These are phyloP conservation scores for Sebastes wilsoni DNA, from an alignment of 2,797 vertebrate species.

Conservation along the genomic window DNA sequence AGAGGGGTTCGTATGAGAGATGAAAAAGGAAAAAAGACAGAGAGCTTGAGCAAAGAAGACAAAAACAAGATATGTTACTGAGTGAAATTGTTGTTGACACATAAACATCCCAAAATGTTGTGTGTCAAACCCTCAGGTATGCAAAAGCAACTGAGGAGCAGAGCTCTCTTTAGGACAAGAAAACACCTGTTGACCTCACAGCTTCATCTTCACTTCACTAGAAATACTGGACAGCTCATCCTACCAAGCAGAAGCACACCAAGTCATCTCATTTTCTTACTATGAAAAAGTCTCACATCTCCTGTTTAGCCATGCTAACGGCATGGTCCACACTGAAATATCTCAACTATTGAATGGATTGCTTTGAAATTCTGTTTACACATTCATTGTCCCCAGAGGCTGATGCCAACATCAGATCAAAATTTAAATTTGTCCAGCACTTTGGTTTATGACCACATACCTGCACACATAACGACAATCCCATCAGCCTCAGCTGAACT, in stretches of 20 bases:
- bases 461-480: not conserved
- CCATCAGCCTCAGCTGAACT: not conserved
- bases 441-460: not conserved
- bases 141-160: constrained; percentile 1
- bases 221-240: not conserved
- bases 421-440: too few species aligned
- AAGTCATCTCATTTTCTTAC: not conserved
- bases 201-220: not conserved
- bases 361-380: not conserved
- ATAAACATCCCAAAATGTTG: not conserved
- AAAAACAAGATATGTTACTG: not conserved
- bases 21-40: not conserved
- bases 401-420: not conserved
- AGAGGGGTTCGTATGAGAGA: constrained; percentile 1
- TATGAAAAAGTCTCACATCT: not conserved
- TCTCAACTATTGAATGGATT: not conserved
- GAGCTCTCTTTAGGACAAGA: not conserved
- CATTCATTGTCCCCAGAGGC: not conserved
- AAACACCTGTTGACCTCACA: constrained; percentile 16
- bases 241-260: not conserved
- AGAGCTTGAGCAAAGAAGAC: not conserved
- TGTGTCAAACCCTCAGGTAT: not conserved
- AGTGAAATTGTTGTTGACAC: not conserved
- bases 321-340: not conserved
- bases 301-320: not conserved